Evolutionary conservation across 2,888 invertebrate species (phyloP).

Genomic region (Hipparchia sbordonii): DNA sequence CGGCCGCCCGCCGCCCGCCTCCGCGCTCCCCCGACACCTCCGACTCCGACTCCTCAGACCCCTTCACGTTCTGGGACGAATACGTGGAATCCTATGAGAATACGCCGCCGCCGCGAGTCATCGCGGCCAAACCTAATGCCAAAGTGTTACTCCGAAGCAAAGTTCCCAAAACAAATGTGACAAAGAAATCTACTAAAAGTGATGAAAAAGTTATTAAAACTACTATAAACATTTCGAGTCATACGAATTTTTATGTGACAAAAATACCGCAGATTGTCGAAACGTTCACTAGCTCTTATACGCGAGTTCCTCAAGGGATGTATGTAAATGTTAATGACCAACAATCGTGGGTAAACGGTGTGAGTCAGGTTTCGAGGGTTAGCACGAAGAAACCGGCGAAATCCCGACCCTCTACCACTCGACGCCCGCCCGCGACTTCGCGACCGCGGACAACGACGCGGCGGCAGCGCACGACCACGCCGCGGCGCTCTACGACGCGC

Average conservation of each 20-base stretch:
- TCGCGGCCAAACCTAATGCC: slow-evolving; percentile 49
- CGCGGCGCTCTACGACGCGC: slow-evolving; percentile 39
- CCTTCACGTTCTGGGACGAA: slow-evolving; percentile 68
- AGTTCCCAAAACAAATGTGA: slow-evolving; percentile 65
- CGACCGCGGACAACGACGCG: slow-evolving; percentile 41
- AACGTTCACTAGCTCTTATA: slow-evolving; percentile 41
- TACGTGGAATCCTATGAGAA: slow-evolving; percentile 66
- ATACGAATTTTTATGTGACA: slow-evolving; percentile 75
- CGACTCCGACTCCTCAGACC: slow-evolving; percentile 64
- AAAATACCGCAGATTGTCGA: slow-evolving; percentile 52
- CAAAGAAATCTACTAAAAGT: slow-evolving; percentile 60
- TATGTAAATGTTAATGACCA: slow-evolving; percentile 54
- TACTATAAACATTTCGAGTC: slow-evolving; percentile 74
- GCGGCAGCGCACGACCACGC: slow-evolving; percentile 42
- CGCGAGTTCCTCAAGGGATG: slow-evolving; percentile 41
- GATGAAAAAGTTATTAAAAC: slow-evolving; percentile 68
- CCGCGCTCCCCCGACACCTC: slow-evolving; percentile 52
- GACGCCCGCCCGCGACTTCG: slow-evolving; percentile 45
- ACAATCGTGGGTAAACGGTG: slow-evolving; percentile 55
- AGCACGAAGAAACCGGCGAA: slow-evolving; percentile 46
- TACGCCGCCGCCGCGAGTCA: slow-evolving; percentile 52
- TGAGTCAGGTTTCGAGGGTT: slow-evolving; percentile 41
- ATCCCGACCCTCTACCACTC: slow-evolving; percentile 40
- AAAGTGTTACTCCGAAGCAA: slow-evolving; percentile 66
- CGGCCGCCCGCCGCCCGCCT: slow-evolving; percentile 57